Base-by-base conservation (phyloP, 1,140 invertebrate species). In the Druon quercuslanigerum region DNA sequence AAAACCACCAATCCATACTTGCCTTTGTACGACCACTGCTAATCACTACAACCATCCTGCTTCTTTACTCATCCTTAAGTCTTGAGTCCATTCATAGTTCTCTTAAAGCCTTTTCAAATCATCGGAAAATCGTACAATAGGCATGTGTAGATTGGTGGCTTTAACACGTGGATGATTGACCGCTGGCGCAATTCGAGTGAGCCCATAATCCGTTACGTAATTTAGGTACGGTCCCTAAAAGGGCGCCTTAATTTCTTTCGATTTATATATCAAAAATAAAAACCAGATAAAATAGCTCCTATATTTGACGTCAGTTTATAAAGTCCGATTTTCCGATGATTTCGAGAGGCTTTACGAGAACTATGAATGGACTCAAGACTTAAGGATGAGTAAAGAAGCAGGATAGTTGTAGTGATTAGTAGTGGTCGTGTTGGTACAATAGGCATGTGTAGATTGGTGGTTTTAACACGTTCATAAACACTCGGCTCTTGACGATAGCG, bases 401-500 rank as follows among this genome's bases (percentile, higher is more conserved):
- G 60, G 25, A 16, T n/a, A 25, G 20, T 16, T 66, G 40, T 16
- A 66, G 3, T 40, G 13, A 56, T 19, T 46, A 56, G 20, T 56
- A 19, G n/a, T 66, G 25, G 12, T 66, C 5, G 40, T 46, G 25
- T n/a, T 66, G 40, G 25, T 11, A 46, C 40, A 46, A 46, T 46
- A 46, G 40, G 40, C 14, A 40, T 66, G 25, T 66, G 60, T 13
- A 66, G 60, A 66, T 66, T 66, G 52, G 25, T 66, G 60, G 7
- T 66, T 66, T 66, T 66, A 66, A 66, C 60, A 66, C 60, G 14
- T 46, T 33, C 25, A 66, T 25, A 66, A 66, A 66, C 60, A 46
- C 40, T 66, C 25, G 14, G 60, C 14, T n/a, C 25, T 66, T 46
- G 11, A 25, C 16, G 60, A 66, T 33, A 66, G 60, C 60, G 13